Conservation (phyloP, 2,888 invertebrate genomes). For the Agapostemon virescens region DNA sequence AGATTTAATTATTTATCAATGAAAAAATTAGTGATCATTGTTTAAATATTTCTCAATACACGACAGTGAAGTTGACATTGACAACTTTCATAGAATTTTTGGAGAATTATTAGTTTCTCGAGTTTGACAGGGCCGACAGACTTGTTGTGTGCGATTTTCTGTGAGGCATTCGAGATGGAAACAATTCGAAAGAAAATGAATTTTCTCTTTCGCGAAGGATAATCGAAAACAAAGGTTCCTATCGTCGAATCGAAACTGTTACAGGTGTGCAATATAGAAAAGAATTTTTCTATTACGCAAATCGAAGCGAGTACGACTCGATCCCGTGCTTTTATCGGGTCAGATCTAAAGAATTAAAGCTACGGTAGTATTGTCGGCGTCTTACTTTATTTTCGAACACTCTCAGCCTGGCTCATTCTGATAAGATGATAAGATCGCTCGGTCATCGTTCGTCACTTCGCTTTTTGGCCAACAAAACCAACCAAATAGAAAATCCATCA, state of each 20-base stretch:
- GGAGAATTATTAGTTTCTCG: too few species aligned
- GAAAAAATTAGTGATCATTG: too few species aligned
- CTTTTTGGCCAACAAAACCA: conserved; percentile 40
- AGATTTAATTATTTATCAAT: too few species aligned
- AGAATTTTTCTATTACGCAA: background rate
- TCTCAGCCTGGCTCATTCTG: conserved; percentile 30
- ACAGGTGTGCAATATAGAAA: background rate
- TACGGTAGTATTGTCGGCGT: conserved; percentile 22
- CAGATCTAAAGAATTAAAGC: conserved; percentile 43
- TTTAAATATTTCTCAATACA: too few species aligned
- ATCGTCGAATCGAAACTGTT: background rate
- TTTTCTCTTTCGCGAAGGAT: background rate
- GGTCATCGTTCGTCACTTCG: conserved; percentile 38
- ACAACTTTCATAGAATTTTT: too few species aligned
- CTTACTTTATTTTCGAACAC: conserved; percentile 41
- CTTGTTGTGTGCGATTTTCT: too few species aligned
- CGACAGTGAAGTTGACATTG: too few species aligned
- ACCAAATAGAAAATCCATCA: conserved; percentile 34
- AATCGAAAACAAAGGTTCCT: background rate
- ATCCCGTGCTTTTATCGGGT: conserved; percentile 15
- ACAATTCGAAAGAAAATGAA: background rate
- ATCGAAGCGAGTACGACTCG: conserved; percentile 7
- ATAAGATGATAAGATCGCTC: conserved; percentile 48
- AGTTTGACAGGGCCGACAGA: too few species aligned
- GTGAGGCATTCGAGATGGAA: background rate